Conservation (phyloP, 2,888 invertebrate species). For the Eulithis testata region DNA sequence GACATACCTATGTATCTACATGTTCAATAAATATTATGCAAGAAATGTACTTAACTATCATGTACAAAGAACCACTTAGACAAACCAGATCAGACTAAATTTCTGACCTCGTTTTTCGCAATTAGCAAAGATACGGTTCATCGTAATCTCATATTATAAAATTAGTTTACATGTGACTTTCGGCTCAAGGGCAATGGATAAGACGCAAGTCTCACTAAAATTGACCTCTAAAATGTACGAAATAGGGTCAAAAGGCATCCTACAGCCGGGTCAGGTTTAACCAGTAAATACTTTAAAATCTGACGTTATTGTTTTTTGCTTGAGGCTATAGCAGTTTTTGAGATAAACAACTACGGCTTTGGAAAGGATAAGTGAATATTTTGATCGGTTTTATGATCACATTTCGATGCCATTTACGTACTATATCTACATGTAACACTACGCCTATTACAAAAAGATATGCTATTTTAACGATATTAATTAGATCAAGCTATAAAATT, state of each 20-base stretch:
- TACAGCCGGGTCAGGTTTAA: conserved; percentile 37
- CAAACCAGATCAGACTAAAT: conserved; percentile 15
- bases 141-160: conserved; percentile 33
- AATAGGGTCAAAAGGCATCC: conserved; percentile 40
- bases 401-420: too few species aligned
- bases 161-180: conserved; percentile 37
- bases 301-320: conserved; percentile 31
- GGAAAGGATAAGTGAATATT: conserved; percentile 3
- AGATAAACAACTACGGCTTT: conserved; percentile 14
- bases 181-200: conserved; percentile 40
- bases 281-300: conserved; percentile 19
- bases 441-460: background rate
- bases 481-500: background rate
- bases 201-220: conserved; percentile 30
- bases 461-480: background rate
- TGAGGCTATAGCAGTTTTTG: conserved; percentile 23
- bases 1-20: conserved; percentile 40
- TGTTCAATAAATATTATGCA: conserved; percentile 42
- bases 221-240: conserved; percentile 40
- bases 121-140: conserved; percentile 27
- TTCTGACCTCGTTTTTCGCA: conserved; percentile 32
- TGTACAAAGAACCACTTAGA: conserved; percentile 16
- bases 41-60: conserved; percentile 44
- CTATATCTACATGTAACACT: too few species aligned
- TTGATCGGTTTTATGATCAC: background rate